Conservation (phyloP, 2,113 vertebrate species). For the Ptilonorhynchus violaceus region DNA sequence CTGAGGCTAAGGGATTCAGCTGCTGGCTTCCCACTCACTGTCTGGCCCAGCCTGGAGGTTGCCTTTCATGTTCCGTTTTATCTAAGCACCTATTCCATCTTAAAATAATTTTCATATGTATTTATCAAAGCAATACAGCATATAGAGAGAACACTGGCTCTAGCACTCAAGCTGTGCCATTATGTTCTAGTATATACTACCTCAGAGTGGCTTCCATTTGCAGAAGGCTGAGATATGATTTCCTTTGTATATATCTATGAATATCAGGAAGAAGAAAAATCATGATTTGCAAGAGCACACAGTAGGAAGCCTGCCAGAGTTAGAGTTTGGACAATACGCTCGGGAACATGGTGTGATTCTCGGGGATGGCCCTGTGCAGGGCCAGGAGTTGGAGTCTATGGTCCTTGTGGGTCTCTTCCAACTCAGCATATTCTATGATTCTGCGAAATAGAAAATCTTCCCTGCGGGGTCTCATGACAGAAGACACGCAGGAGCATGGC, state of each 20-base stretch:
- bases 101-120: not conserved
- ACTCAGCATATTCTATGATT: not conserved
- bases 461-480: not conserved
- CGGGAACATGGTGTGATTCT: fast-evolving
- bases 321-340: not conserved
- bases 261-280: not conserved
- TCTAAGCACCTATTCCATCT: not conserved
- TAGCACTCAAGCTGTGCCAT: not conserved
- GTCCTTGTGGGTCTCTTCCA: not conserved
- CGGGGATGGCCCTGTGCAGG: not conserved
- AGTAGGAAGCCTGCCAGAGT: not conserved
- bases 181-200: not conserved
- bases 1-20: not conserved
- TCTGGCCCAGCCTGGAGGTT: not conserved
- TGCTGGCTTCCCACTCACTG: not conserved
- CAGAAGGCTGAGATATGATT: not conserved
- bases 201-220: not conserved
- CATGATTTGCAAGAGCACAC: not conserved
- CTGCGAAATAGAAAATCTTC: not conserved
- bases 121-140: not conserved
- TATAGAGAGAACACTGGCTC: not conserved
- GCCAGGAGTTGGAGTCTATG: fast-evolving
- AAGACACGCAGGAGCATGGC: not conserved
- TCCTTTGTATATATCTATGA: not conserved
- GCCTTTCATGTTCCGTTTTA: not conserved